These are phyloP conservation scores for Planococcus citri DNA, from an alignment of 1,140 invertebrate species.

Conservation along the genomic window DNA sequence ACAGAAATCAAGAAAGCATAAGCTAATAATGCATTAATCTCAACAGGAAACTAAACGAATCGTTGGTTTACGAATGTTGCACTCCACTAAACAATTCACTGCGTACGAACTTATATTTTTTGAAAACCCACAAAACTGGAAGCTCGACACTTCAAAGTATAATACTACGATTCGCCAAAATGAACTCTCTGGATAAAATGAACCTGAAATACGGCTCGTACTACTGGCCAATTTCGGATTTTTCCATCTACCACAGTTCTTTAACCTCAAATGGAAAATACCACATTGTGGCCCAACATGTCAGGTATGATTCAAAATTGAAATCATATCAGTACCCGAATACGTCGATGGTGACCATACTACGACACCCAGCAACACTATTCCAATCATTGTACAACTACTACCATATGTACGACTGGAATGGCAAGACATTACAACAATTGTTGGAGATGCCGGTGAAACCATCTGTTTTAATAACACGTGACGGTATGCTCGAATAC, in stretches of 20 bases:
- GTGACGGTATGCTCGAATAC: slow-evolving; percentile 27
- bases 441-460: not conserved
- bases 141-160: slow-evolving; percentile 39
- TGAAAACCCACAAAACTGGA: slow-evolving; percentile 41
- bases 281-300: slow-evolving; percentile 31
- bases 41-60: no score
- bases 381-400: slow-evolving; percentile 34
- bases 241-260: not conserved
- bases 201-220: slow-evolving; percentile 34
- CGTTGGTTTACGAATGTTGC: not conserved
- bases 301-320: slow-evolving; percentile 29
- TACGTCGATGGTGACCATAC: slow-evolving; percentile 33
- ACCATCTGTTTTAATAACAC: slow-evolving; percentile 30
- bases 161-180: slow-evolving; percentile 35
- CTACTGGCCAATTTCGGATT: slow-evolving; percentile 28
- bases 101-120: slow-evolving; percentile 31
- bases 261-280: slow-evolving; percentile 23
- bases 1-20: no score
- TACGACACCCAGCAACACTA: slow-evolving; percentile 34
- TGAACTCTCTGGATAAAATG: slow-evolving; percentile 35
- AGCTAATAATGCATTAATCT: no score
- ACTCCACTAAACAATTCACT: not conserved
- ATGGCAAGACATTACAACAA: not conserved
- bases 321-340: slow-evolving; percentile 32
- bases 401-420: slow-evolving; percentile 10